phyloP scores from a whole-genome alignment of 2,888 invertebrate species.

The Hyppa rectilinea region DNA sequence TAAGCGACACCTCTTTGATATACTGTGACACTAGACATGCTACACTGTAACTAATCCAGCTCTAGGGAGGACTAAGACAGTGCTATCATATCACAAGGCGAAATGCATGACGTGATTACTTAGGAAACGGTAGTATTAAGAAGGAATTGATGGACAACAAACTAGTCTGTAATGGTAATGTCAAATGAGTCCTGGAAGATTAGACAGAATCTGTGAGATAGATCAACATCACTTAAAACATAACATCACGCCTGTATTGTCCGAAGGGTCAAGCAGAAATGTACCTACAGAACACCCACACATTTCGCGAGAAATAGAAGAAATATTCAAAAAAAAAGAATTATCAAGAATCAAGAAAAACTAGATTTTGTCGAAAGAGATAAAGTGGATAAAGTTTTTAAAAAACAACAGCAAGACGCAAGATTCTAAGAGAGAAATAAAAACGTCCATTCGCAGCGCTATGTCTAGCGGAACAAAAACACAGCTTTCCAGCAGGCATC shows the following conservation, averaged over 20 bases:
- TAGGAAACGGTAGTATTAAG: neutral
- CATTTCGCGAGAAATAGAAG: too few relatives aligned
- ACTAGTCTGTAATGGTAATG: neutral
- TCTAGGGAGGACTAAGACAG: neutral
- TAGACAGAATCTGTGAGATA: too few relatives aligned
- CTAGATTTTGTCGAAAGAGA: too few relatives aligned
- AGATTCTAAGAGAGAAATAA: neutral
- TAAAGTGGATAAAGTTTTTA: too few relatives aligned
- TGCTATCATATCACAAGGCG: neutral
- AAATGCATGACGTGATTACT: neutral
- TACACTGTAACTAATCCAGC: conserved; percentile 11
- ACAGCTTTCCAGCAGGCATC: neutral
- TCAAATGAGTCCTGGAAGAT: too few relatives aligned
- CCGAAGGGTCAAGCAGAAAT: too few relatives aligned
- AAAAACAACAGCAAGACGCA: neutral
- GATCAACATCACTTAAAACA: too few relatives aligned
- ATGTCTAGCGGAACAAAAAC: neutral
- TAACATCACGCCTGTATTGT: too few relatives aligned
- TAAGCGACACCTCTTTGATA: conserved; percentile 32
- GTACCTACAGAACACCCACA: too few relatives aligned
- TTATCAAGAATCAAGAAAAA: too few relatives aligned
- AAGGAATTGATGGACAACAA: neutral
- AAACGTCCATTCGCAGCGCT: neutral
- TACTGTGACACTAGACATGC: neutral
- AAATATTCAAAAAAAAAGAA: too few relatives aligned